Evolutionary conservation across 2,113 vertebrate species (phyloP).

Genomic region (Cynoglossus semilaevis): DNA sequence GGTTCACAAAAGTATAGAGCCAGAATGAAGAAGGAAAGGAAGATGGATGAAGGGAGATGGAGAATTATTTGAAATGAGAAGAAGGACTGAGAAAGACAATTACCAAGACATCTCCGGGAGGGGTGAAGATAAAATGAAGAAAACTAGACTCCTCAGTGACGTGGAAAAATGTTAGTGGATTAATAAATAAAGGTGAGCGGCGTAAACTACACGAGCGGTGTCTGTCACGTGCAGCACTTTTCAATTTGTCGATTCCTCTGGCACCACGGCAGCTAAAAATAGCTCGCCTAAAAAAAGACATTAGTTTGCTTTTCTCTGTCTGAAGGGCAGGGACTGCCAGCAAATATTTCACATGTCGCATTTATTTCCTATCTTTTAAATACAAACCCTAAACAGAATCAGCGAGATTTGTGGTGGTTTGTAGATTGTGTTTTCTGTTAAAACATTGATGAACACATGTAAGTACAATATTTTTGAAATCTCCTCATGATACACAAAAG

Average conservation of each 20-base stretch:
- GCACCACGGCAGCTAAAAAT: conserved; percentile 90
- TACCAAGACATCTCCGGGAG: neutral
- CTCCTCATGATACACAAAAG: too few relatives aligned
- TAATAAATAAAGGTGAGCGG: conserved; percentile 9
- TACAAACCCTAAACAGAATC: too few relatives aligned
- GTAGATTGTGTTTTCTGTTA: too few relatives aligned
- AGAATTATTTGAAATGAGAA: conserved; percentile 10
- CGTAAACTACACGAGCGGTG: conserved; percentile 16
- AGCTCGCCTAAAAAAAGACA: conserved; percentile 62
- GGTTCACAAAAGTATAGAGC: conserved; percentile 58
- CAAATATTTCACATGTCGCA: conserved; percentile 1
- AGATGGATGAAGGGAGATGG: neutral
- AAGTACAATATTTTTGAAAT: too few relatives aligned
- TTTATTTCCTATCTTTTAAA: neutral
- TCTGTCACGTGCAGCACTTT: conserved; percentile 54
- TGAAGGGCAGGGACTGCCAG: conserved; percentile 7
- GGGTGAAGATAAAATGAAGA: neutral
- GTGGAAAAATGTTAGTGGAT: neutral
- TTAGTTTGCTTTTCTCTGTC: conserved; percentile 18
- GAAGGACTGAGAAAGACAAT: conserved; percentile 26
- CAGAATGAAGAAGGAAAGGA: conserved; percentile 52
- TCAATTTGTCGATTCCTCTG: conserved; percentile 89
- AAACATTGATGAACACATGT: too few relatives aligned
- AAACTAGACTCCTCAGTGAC: conserved; percentile 21
- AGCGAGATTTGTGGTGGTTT: too few relatives aligned